Evolutionary conservation across 1,140 invertebrate genomes (phyloP), one percentile per base, ranked within the genome.

Genomic region (Pogonus chalceus): DNA sequence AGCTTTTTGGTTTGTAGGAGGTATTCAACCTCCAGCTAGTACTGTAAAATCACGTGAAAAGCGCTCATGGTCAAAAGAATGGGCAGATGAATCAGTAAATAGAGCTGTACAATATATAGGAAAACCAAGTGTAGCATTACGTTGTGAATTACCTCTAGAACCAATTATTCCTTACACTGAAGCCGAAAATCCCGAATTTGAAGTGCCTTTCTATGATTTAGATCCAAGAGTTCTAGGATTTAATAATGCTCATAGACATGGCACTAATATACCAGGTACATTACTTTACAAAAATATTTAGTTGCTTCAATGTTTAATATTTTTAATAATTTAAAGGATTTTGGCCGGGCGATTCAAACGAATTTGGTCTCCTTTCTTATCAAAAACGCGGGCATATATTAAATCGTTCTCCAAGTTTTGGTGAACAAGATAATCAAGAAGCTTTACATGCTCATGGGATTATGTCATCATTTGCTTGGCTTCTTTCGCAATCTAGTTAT

Each of bases 1-100:
- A 76, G 80, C 87, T 46, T 88, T 85, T 67, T 91, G 89, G 89
- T 76, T 76, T 60, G 75, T 78, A 52, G 87, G 88, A 56, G 83
- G 84, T 55, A 74, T 87, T 57, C 65, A 80, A 58, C 74, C 79
- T 1, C 72, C 77, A n/a, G 55, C 65, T 35, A 62, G 63, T 58
- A 60, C 76, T 2, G 64, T 65, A 3, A 74, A 67, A 51, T 66
- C 57, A 35, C 73, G 71, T 57, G 59, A 67, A 48, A 59, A 69
- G 14, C 61, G 63, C 20, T 54, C 59, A 0, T 73, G 65, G 64
- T 58, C 66, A 2, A 73, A 76, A 66, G 57, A 72, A 1, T 57
- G 61, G 39, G 65, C 65, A 3, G 58, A 82, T 56, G 74, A 82
- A 22, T 76, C 77, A 9, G 61, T 81, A 12, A 76, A 88, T 66